Base-by-base conservation (phyloP, 2,113 vertebrate genomes). In the Zapornia atra region DNA sequence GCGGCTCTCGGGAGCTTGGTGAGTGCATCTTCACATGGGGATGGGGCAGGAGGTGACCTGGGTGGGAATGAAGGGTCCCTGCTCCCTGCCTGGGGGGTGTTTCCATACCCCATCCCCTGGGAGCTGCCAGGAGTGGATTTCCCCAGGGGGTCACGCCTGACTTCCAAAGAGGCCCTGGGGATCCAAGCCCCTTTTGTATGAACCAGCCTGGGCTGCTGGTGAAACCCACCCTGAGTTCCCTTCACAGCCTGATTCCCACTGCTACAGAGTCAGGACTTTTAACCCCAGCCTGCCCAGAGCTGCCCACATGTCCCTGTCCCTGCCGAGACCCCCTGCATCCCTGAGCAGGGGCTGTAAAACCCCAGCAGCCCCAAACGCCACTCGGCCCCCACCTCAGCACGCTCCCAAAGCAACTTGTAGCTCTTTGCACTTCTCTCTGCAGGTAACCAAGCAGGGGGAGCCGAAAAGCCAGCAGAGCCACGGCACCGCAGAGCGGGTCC, bases 11-110 rank as follows among this genome's bases (percentile, higher is more conserved):
- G n/a, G 50, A 59, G 25, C 76, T 54, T 63, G 46, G 11, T 66
- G 80, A 71, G 69, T 1, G 0, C 7, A 25, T 44, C 44, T 28
- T 15, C 10, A 4, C 26, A 12, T 17, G 12, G 14, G 1, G 42
- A 33, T 12, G 15, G 60, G 31, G 15, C 33, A 59, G 48, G 33
- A 84, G 31, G 10, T 24, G 68, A 29, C 12, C 4, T 2, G 20
- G 34, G 31, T 13, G 46, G 60, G n/a, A 56, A 68, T 9, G 21
- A 61, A 48, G 46, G 73, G 36, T 21, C 36, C 33, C n/a, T 8
- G 36, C 33, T 18, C 36, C 29, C n/a, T 10, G 36, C 29, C 36
- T 6, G 12, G 0, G 4, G 7, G 21, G 48, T 22, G 5, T 9
- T 53, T 48, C 65, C 80, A 3, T 26, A 34, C 77, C n/a, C 40